These are phyloP conservation scores for Synanthedon tipuliformis DNA, from an alignment of 2,888 invertebrate species.

Conservation along the genomic window DNA sequence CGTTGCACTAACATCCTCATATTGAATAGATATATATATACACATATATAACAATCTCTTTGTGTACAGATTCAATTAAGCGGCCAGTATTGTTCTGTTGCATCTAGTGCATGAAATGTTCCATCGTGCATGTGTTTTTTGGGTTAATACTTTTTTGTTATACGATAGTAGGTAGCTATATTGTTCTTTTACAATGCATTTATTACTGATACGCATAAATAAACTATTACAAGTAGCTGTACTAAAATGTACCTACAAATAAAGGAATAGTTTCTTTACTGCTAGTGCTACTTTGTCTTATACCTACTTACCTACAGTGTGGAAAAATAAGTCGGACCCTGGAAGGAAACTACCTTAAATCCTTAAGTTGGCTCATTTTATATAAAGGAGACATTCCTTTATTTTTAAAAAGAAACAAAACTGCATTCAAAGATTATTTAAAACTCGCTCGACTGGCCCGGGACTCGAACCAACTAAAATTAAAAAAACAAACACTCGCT, in stretches of 20 bases:
- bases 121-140: background rate
- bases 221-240: background rate
- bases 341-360: too few relatives aligned
- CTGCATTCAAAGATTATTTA: too few relatives aligned
- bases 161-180: background rate
- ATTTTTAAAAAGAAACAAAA: too few relatives aligned
- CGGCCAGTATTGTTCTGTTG: constrained; percentile 4
- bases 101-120: constrained; percentile 8
- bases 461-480: too few relatives aligned
- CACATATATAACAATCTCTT: background rate
- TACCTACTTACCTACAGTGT: too few relatives aligned
- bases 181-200: background rate
- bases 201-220: background rate
- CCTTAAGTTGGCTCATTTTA: too few relatives aligned
- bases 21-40: background rate
- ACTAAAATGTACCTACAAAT: background rate
- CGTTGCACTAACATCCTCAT: constrained; percentile 7
- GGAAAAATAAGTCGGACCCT: too few relatives aligned
- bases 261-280: too few relatives aligned
- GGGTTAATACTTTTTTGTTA: background rate
- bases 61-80: constrained; percentile 3
- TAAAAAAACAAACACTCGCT: too few relatives aligned
- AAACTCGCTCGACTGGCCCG: too few relatives aligned
- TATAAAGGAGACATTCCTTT: too few relatives aligned
- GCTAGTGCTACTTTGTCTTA: too few relatives aligned